phyloP scores from a whole-genome alignment of 2,113 vertebrate genomes.

The Amphiprion percula region DNA sequence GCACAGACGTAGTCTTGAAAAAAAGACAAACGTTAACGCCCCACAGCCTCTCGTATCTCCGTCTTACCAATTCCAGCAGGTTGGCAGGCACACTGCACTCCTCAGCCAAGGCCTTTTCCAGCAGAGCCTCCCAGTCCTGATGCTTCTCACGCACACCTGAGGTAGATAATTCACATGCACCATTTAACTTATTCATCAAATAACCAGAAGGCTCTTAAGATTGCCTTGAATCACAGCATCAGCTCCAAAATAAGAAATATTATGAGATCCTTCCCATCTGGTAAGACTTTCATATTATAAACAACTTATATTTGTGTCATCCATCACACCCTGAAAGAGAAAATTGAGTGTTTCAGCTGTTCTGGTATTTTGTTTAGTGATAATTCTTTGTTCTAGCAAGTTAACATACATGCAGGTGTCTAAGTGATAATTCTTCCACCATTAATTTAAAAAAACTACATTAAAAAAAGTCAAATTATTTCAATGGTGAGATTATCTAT shows the following conservation, averaged over 20 bases:
- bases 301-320: not conserved
- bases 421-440: not conserved
- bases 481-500: not conserved
- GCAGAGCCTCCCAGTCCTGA: constrained; percentile 89
- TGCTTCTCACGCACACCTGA: constrained; percentile 94
- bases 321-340: not conserved
- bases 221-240: constrained; percentile 1
- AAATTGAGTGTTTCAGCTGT: not conserved
- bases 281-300: not conserved
- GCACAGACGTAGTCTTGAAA: not conserved
- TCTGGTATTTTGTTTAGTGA: not conserved
- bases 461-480: not conserved
- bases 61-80: constrained; percentile 94
- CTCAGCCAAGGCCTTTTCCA: constrained; percentile 88
- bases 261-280: not conserved
- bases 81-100: constrained; percentile 91
- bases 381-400: not conserved
- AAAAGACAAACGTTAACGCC: not conserved
- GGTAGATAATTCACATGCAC: constrained; percentile 40
- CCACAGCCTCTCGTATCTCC: constrained; percentile 32
- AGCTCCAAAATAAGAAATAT: not conserved
- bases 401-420: not conserved
- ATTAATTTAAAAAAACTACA: not conserved
- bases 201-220: not conserved
- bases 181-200: constrained; percentile 10